A percentile compares a stretch with the other conserved stretches of the same genome.
Evolutionary conservation across 2,888 invertebrate genomes (phyloP).

Genomic region (Acrocyrtus sp.): DNA sequence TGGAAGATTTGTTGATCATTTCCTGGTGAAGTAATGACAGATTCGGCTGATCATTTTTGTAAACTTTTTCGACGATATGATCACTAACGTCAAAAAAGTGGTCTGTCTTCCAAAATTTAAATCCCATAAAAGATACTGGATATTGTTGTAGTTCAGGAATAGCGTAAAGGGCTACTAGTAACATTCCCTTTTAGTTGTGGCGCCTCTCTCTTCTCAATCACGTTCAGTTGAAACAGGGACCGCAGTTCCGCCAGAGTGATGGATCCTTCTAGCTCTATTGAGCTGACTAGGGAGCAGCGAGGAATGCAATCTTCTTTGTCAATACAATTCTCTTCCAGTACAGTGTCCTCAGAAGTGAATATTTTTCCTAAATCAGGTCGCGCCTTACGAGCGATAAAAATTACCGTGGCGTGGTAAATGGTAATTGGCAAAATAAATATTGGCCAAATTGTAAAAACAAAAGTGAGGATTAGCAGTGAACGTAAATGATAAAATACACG

Average conservation of each 20-base stretch:
- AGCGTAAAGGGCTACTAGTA: not conserved
- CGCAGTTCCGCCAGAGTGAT: not conserved
- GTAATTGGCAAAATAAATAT: too few species aligned
- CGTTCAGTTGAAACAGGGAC: not conserved
- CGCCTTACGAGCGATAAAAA: not conserved
- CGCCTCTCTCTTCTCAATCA: not conserved
- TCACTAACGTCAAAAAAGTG: not conserved
- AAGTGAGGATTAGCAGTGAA: too few species aligned
- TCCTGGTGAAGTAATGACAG: not conserved
- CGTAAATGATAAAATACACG: too few species aligned
- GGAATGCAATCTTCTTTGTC: not conserved
- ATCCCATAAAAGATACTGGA: not conserved
- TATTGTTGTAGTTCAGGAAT: constrained; percentile 3
- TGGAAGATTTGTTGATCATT: not conserved
- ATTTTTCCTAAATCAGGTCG: not conserved
- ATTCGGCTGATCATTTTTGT: not conserved
- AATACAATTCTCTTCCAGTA: not conserved
- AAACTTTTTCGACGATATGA: not conserved
- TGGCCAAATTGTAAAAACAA: too few species aligned
- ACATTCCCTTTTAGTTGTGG: too few species aligned
- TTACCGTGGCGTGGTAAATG: not conserved
- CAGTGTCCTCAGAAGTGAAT: not conserved
- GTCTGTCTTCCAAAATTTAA: not conserved
- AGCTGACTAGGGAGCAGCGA: not conserved
- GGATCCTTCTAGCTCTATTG: not conserved